Base-by-base conservation (phyloP, 2,797 vertebrate genomes). In the Notolepis coatsorum region DNA sequence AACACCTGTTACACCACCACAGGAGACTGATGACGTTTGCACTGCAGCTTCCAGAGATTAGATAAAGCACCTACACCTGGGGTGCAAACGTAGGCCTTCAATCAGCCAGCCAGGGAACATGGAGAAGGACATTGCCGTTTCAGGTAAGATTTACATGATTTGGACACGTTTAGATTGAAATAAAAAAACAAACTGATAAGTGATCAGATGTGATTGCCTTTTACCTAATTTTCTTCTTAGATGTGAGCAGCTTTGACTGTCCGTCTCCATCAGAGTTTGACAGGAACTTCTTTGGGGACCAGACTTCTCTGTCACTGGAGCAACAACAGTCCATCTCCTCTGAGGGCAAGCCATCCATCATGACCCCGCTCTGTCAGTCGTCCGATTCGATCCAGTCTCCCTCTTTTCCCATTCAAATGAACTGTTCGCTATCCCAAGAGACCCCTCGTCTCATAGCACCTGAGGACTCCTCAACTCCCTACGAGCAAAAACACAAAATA, bases 381-480 rank as follows among this genome's bases (percentile, higher is more conserved):
- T 45, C 65, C 0, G 79, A 72, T 17, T 25, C 75, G 3, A 8
- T 74, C n/a, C n/a, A n/a, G 1, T 89, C 88, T 23, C 87, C 91
- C 2, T 55, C 49, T 52, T 61, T 37, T 27, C 63, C 21, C 2
- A 71, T 71, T 33, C 33, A 8, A 42, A 67, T 72, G 0, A 67
- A 45, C 31, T 41, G 38, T 15, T 25, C 79, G 4, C 75, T 65
- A 1, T 3, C 61, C 47, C 82, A 68, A 28, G 77, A 80, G 2
- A 38, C 27, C 0, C 50, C 67, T 4, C 4, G 5, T 1, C 6
- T 62, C 24, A 39, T 37, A 46, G 64, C 61, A 61, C 87, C 64
- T 3, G 30, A 79, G 10, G 91, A 89, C 54, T 93, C 92, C 24
- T 96, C 95, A 0, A 95, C 93, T 0, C 95, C 94, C 0, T 84